Conservation (phyloP, 2,797 vertebrate species). For the Otus scops region DNA sequence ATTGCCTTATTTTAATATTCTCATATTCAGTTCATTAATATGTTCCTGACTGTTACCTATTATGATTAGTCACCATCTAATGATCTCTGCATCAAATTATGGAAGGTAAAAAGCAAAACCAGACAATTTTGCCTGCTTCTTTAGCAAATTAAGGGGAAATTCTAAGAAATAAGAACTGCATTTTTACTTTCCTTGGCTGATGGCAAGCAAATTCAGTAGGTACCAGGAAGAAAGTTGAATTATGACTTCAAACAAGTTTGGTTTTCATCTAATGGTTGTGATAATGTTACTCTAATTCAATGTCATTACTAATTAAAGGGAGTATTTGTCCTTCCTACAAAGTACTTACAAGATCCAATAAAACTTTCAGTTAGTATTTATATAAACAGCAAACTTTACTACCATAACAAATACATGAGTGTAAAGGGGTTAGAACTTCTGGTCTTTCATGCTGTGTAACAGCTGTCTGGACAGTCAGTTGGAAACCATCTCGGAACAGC, state of each 20-base stretch:
- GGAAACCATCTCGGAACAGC: background rate
- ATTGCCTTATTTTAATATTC: background rate
- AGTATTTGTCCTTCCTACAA: background rate
- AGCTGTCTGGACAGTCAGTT: background rate
- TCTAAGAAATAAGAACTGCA: background rate
- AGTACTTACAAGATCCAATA: background rate
- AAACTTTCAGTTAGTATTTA: background rate
- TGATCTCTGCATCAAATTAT: background rate
- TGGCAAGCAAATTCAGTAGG: background rate
- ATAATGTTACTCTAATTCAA: background rate
- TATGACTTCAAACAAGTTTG: background rate
- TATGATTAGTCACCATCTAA: background rate
- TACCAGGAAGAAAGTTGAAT: background rate
- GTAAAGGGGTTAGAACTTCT: background rate
- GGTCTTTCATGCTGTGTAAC: background rate
- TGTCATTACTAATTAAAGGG: background rate
- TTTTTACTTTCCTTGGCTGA: background rate
- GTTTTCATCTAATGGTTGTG: background rate
- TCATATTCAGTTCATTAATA: background rate
- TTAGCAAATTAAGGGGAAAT: background rate
- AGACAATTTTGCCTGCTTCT: background rate
- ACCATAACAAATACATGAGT: background rate
- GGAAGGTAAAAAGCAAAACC: background rate
- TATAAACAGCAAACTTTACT: background rate
- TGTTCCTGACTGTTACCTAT: background rate